Evolutionary conservation across 2,888 invertebrate species (phyloP), one percentile per base, ranked within the genome.

Genomic region (Tuta absoluta): DNA sequence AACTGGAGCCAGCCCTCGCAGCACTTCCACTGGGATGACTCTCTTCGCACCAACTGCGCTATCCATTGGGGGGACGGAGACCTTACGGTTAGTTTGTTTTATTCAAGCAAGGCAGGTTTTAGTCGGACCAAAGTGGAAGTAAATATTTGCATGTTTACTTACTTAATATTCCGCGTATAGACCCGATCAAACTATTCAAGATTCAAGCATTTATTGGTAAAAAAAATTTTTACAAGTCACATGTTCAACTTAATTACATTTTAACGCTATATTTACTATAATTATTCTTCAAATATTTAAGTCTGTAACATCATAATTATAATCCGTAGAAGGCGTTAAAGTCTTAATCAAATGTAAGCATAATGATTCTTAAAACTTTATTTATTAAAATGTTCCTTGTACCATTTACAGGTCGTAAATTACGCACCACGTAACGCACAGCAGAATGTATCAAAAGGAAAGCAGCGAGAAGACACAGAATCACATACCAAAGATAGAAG

Each of bases 21-120:
- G 63, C 92, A 93, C 72, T 93, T 92, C 75, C 92, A 92, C 72
- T 94, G 93, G 93, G 92, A 92, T 38, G 87, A 90, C 69, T 81
- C 90, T n/a, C 78, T 93, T 7, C 82, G 73, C 14, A 86, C 87
- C 23, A 71, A 79, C 11, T 83, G 89, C 2, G 91, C 89, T 33
- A 77, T 88, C 33, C 85, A 87, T 66, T 91, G 90, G 87, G 89
- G 86, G 0, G 89, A 89, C 48, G 87, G 87, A 33, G 89, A 91
- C 68, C 80, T 91, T 11, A 75, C 86, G n/a, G 91, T 91, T 70
- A 79, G 80, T 65, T 64, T 2, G 11, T 24, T 10, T 24, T 23
- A 41, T 41, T 11, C 41, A 11, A 11, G 2, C 11, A 14, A 10
- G 2, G 41, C 41, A 2, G n/a, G n/a, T n/a, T n/a, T n/a, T n/a